Conservation (phyloP, 2,113 vertebrate species). For the Terrapene triunguis region DNA sequence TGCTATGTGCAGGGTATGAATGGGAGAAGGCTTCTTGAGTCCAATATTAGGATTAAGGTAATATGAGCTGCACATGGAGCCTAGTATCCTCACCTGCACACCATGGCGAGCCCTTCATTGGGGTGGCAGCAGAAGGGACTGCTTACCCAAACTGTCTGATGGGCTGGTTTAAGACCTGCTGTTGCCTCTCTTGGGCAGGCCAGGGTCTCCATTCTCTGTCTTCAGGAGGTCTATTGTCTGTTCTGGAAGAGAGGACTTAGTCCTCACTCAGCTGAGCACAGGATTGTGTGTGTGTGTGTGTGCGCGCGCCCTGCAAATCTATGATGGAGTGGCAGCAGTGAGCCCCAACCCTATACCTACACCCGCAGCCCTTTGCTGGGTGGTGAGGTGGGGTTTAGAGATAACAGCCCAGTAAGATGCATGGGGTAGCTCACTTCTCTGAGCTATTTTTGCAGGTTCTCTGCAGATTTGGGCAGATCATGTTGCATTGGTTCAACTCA, state of each 20-base stretch:
- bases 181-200: neutral
- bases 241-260: accelerated
- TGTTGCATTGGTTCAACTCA: neutral
- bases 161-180: neutral
- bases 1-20: neutral
- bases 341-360: accelerated
- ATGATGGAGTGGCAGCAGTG: neutral
- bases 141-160: neutral
- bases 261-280: neutral
- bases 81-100: too few species aligned
- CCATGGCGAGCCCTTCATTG: neutral
- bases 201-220: neutral
- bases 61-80: neutral
- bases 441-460: neutral
- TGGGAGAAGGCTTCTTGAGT: neutral
- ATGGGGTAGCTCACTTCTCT: neutral
- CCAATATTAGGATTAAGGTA: neutral
- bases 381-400: neutral
- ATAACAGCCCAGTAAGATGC: neutral
- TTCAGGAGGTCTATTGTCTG: neutral
- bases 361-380: neutral
- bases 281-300: neutral
- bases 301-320: neutral
- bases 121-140: neutral
- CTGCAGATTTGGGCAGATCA: neutral